Conservation (phyloP, 2,113 vertebrate genomes). For the Hoplias malabaricus region DNA sequence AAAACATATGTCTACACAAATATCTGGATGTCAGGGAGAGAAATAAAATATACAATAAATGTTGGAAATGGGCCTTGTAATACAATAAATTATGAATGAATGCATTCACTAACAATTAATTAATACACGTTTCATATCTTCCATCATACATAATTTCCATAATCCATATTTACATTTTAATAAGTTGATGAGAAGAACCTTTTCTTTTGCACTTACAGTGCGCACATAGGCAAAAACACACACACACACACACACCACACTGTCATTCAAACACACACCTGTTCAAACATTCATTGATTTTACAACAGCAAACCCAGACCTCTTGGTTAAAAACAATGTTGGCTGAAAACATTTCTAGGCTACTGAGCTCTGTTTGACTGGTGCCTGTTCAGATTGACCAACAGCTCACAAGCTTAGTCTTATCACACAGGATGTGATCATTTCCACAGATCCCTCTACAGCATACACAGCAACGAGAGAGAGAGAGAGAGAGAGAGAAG, state of each 20-base stretch:
- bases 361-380: conserved; percentile 64
- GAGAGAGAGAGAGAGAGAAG: neutral
- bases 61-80: no score
- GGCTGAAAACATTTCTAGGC: conserved; percentile 69
- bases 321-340: conserved; percentile 69
- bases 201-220: conserved; percentile 17
- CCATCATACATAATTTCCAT: no score
- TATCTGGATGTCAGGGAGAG: no score
- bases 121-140: no score
- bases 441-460: conserved; percentile 56
- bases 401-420: conserved; percentile 68
- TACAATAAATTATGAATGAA: no score
- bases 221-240: conserved; percentile 32
- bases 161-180: conserved; percentile 11
- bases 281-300: conserved; percentile 75
- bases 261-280: conserved; percentile 82
- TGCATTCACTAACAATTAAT: no score
- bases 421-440: conserved; percentile 75
- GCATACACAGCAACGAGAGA: conserved; percentile 24
- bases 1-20: no score
- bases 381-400: conserved; percentile 60
- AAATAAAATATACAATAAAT: no score
- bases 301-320: conserved; percentile 71
- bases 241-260: conserved; percentile 36
- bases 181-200: neutral